A percentile compares a stretch with the other conserved stretches of the same genome.
Conservation (phyloP, 2,113 vertebrate genomes). For the Actinemys pallida region DNA sequence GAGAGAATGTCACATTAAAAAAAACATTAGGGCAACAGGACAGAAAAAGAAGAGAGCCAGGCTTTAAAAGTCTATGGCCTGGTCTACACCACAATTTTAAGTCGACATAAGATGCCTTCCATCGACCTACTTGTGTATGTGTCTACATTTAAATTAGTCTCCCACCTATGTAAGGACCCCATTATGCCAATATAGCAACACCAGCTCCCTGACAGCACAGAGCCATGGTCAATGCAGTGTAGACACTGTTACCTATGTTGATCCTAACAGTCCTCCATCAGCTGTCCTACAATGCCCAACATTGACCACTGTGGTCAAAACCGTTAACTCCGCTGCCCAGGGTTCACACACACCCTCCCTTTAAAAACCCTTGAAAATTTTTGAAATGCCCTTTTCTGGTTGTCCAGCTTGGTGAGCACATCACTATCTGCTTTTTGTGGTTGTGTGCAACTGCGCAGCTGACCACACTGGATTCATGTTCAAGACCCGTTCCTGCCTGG, state of each 20-base stretch:
- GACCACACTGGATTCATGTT: background rate
- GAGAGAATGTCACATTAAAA: constrained; percentile 73
- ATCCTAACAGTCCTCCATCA: background rate
- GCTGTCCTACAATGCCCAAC: background rate
- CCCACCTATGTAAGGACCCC: too few relatives aligned
- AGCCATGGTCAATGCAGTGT: background rate
- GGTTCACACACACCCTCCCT: background rate
- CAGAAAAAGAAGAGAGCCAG: constrained; percentile 38
- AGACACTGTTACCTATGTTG: background rate
- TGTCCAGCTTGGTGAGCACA: background rate
- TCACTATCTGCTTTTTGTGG: background rate
- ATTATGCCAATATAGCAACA: background rate
- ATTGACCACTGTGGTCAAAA: background rate
- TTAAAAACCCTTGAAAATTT: background rate
- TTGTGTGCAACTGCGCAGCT: background rate
- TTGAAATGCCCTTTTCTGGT: background rate
- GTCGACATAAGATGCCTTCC: background rate
- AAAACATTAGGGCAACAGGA: constrained; percentile 67
- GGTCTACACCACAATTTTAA: background rate
- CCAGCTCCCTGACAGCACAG: background rate
- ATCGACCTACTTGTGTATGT: background rate
- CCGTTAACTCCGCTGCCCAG: background rate
- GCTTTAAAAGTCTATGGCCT: background rate
- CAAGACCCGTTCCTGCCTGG: background rate
- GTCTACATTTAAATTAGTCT: background rate